Percentiles rank a stretch among this genome's conserved stretches.
These are phyloP conservation scores for Carposina sasakii DNA, from an alignment of 1,140 invertebrate species.

Conservation along the genomic window DNA sequence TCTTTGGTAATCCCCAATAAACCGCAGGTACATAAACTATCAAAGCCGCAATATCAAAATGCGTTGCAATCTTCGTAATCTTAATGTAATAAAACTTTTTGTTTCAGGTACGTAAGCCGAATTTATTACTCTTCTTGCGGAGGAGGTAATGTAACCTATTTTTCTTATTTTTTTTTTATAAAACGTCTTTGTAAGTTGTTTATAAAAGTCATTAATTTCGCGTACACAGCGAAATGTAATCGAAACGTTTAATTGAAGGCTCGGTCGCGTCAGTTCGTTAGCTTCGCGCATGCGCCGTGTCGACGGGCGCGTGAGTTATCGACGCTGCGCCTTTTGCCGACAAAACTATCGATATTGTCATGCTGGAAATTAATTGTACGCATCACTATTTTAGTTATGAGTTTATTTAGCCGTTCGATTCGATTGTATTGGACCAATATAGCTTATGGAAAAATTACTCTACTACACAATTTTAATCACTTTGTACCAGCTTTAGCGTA, in stretches of 20 bases:
- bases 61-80: background rate
- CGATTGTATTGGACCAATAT: too few relatives aligned
- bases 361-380: too few relatives aligned
- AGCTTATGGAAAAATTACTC: too few relatives aligned
- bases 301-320: conserved; percentile 43
- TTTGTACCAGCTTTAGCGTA: too few relatives aligned
- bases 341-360: conserved; percentile 48
- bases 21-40: too few relatives aligned
- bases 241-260: conserved; percentile 48
- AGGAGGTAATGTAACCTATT: conserved; percentile 24
- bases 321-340: conserved; percentile 24
- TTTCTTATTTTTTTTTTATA: conserved; percentile 27
- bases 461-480: too few relatives aligned
- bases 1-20: too few relatives aligned
- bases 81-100: too few relatives aligned
- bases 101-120: conserved; percentile 26
- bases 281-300: conserved; percentile 23
- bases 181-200: conserved; percentile 49
- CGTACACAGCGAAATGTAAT: conserved; percentile 40
- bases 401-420: too few relatives aligned
- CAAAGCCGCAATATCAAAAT: too few relatives aligned
- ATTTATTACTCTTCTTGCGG: conserved; percentile 5
- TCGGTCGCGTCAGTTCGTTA: conserved; percentile 46
- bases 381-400: conserved; percentile 33
- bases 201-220: conserved; percentile 57